Evolutionary conservation across 2,888 invertebrate genomes (phyloP).

Genomic region (Eupithecia vulgata): DNA sequence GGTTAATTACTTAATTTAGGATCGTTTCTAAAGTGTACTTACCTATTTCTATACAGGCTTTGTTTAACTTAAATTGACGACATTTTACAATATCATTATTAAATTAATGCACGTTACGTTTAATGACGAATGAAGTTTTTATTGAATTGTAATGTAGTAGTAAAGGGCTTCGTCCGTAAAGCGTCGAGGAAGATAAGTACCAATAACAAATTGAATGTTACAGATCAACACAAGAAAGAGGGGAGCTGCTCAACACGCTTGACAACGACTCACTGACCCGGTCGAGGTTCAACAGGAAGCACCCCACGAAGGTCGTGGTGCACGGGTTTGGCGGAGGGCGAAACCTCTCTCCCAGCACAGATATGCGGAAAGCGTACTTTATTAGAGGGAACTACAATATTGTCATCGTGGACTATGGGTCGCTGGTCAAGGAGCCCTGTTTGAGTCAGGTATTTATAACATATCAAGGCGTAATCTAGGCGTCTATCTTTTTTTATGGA

Average conservation of each 20-base stretch:
- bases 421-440: slow-evolving; percentile 92
- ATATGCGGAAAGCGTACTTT: slow-evolving; percentile 93
- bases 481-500: no score
- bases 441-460: slow-evolving; percentile 86
- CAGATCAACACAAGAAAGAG: slow-evolving; percentile 89
- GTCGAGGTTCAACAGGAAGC: slow-evolving; percentile 90
- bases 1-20: no score
- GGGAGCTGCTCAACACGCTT: slow-evolving; percentile 88
- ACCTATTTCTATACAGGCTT: no score
- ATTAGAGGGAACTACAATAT: slow-evolving; percentile 92
- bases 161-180: no score
- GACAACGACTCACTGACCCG: slow-evolving; percentile 88
- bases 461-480: no score
- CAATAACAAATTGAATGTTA: background rate
- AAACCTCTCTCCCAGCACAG: slow-evolving; percentile 92
- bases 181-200: no score
- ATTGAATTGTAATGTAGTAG: no score
- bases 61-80: no score
- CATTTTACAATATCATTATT: no score
- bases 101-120: no score
- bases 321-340: slow-evolving; percentile 96
- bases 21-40: no score
- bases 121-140: no score
- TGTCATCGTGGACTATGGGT: slow-evolving; percentile 93
- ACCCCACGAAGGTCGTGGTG: slow-evolving; percentile 94